phyloP scores from a whole-genome alignment of 2,113 vertebrate genomes.

The Glaucidium brasilianum region DNA sequence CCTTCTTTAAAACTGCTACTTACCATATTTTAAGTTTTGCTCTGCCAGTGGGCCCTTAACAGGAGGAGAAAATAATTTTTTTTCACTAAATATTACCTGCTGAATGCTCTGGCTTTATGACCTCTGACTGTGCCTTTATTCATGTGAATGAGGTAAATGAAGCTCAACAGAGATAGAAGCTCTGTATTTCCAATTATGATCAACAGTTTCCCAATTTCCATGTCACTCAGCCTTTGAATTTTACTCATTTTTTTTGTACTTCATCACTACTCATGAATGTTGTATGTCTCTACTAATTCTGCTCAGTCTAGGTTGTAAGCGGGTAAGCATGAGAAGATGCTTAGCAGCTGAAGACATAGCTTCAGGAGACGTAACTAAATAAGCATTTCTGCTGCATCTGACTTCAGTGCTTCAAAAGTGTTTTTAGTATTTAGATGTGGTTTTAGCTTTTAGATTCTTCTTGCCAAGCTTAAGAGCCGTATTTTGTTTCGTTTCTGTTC shows the following conservation, averaged over 20 bases:
- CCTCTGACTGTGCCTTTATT: background rate
- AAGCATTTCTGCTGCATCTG: background rate
- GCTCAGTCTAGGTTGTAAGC: background rate
- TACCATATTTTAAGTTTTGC: background rate
- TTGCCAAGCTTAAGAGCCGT: background rate
- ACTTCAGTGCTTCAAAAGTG: background rate
- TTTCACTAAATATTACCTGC: background rate
- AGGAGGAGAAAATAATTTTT: background rate
- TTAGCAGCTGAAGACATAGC: background rate
- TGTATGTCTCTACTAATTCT: background rate
- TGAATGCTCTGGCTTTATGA: background rate
- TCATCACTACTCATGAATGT: background rate
- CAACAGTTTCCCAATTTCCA: background rate
- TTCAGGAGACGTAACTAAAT: background rate
- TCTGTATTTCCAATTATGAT: background rate
- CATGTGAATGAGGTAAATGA: background rate
- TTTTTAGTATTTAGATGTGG: background rate
- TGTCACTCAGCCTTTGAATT: background rate
- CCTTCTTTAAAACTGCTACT: background rate
- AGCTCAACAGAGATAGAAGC: background rate
- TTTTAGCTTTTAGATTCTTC: background rate
- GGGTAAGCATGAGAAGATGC: background rate
- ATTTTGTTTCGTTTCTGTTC: background rate
- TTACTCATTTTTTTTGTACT: background rate
- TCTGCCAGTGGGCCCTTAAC: background rate